A percentile compares a stretch with the other conserved stretches of the same genome.
These are phyloP conservation scores for Bostrychus sinensis DNA, from an alignment of 2,113 vertebrate genomes.

Conservation along the genomic window DNA sequence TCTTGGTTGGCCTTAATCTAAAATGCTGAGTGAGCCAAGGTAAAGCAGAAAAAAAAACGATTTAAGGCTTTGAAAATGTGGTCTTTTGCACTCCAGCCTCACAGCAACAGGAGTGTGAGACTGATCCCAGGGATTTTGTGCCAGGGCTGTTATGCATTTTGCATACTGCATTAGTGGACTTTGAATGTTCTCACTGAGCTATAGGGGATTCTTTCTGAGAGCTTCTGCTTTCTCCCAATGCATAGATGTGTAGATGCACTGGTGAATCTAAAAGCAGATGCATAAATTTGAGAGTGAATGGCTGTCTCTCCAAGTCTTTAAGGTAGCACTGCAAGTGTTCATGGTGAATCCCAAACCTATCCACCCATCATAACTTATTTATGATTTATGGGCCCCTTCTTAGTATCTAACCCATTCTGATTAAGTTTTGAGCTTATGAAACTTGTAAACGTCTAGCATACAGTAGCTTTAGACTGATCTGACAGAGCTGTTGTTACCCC, in stretches of 20 bases:
- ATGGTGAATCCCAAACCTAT: background rate
- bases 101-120: background rate
- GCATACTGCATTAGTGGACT: slow-evolving; percentile 6
- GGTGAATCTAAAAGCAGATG: background rate
- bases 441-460: too few relatives aligned
- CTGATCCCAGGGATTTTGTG: slow-evolving; percentile 3
- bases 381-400: too few relatives aligned
- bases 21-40: background rate
- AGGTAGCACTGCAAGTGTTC: background rate
- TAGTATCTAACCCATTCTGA: too few relatives aligned
- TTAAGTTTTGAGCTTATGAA: too few relatives aligned
- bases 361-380: too few relatives aligned
- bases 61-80: background rate
- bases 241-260: background rate
- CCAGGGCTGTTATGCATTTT: background rate
- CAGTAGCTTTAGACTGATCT: too few relatives aligned
- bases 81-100: background rate
- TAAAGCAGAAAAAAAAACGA: too few relatives aligned
- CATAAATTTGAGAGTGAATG: background rate
- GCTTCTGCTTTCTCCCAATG: background rate
- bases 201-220: slow-evolving; percentile 2
- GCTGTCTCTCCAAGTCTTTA: background rate
- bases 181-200: background rate
- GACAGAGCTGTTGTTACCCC: too few relatives aligned
- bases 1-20: background rate